phyloP scores from a whole-genome alignment of 2,888 invertebrate genomes.

The Blera fallax region DNA sequence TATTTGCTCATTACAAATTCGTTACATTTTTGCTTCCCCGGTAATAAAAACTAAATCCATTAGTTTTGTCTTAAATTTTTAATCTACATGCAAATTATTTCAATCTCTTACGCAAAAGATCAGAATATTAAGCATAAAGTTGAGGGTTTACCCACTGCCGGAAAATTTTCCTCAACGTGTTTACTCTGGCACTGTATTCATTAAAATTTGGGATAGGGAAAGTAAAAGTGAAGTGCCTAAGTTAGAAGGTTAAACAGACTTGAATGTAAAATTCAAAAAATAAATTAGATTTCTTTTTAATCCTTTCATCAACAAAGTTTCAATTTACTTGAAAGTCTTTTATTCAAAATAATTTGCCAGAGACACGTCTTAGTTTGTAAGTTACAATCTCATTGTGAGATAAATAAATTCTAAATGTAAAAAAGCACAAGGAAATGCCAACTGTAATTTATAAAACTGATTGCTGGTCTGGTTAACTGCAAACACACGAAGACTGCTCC shows the following conservation, averaged over 20 bases:
- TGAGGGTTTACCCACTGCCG: conserved; percentile 5
- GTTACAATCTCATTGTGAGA: not conserved
- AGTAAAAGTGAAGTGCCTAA: conserved; percentile 28
- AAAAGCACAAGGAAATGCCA: not conserved
- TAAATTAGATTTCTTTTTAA: conserved; percentile 20
- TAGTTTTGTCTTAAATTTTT: conserved; percentile 25
- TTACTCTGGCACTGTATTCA: conserved; percentile 8
- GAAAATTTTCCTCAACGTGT: conserved; percentile 10
- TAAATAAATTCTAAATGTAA: not conserved
- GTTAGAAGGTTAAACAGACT: not conserved
- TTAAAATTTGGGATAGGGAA: conserved; percentile 14
- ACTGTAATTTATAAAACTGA: conserved; percentile 3
- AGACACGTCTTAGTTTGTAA: not conserved
- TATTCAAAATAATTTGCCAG: not conserved
- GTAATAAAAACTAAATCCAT: conserved; percentile 25
- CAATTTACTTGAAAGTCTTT: not conserved
- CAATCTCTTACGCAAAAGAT: conserved; percentile 24
- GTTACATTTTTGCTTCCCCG: conserved; percentile 1
- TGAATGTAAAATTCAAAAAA: conserved; percentile 14
- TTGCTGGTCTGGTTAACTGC: not conserved
- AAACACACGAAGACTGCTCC: not conserved
- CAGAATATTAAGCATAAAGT: conserved; percentile 33
- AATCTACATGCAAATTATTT: conserved; percentile 52
- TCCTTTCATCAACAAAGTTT: conserved; percentile 10
- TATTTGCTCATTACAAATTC: not conserved